Conservation (phyloP, 2,113 vertebrate species). For the Python bivittatus region DNA sequence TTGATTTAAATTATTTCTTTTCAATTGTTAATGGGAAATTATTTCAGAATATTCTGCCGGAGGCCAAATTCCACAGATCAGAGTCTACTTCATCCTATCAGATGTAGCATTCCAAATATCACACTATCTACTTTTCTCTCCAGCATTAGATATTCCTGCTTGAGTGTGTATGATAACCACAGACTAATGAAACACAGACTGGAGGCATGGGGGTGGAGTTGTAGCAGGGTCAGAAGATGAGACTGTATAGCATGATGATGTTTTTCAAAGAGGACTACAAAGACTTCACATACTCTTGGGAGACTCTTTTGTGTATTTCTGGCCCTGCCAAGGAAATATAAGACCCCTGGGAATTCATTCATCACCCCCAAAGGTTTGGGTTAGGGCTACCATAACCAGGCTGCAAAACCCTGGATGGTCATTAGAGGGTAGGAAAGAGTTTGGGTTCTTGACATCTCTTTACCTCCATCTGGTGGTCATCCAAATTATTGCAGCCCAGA, state of each 20-base stretch:
- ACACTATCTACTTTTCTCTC: fast-evolving
- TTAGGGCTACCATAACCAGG: background rate
- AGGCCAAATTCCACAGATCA: conserved; percentile 35
- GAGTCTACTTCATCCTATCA: fast-evolving
- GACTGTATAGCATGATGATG: background rate
- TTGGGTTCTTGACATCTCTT: background rate
- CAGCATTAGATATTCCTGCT: background rate
- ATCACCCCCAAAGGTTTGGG: background rate
- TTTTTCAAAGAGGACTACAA: background rate
- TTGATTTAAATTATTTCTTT: conserved; percentile 55
- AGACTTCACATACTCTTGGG: background rate
- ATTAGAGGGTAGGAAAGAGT: background rate
- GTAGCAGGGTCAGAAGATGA: background rate
- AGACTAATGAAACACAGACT: conserved; percentile 8
- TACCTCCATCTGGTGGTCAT: background rate
- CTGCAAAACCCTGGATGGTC: background rate
- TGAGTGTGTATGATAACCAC: background rate
- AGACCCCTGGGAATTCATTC: background rate
- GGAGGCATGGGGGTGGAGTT: background rate
- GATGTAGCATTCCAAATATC: background rate
- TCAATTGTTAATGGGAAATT: conserved; percentile 7
- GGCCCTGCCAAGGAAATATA: background rate
- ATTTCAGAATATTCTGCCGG: background rate
- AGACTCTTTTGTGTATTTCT: background rate
- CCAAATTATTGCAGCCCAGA: background rate